Evolutionary conservation across 1,140 invertebrate species (phyloP).

Genomic region (Chironomus striatipennis): DNA sequence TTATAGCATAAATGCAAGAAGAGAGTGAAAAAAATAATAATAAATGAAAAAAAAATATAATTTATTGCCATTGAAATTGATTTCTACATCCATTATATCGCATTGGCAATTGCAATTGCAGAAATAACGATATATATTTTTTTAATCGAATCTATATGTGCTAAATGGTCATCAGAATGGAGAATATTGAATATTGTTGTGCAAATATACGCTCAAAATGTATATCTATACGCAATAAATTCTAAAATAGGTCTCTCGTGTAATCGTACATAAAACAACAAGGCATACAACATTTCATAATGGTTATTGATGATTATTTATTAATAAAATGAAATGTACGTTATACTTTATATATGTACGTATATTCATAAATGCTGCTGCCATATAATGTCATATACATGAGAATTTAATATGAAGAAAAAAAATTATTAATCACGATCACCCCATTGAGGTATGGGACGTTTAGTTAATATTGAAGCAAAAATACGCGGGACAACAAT

Average conservation of each 20-base stretch:
- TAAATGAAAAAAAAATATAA: neutral
- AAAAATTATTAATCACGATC: too few species aligned
- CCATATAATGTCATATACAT: neutral
- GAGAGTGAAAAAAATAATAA: too few species aligned
- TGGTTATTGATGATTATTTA: constrained; percentile 9
- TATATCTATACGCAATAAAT: neutral
- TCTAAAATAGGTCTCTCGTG: constrained; percentile 6
- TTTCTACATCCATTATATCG: neutral
- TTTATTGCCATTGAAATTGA: constrained; percentile 9
- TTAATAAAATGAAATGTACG: neutral
- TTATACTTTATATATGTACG: neutral
- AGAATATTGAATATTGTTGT: neutral
- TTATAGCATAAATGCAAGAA: too few species aligned
- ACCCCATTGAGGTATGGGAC: neutral
- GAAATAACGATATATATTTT: too few species aligned
- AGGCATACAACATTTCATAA: neutral
- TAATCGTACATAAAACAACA: constrained; percentile 2
- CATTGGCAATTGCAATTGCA: neutral
- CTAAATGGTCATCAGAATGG: constrained; percentile 7
- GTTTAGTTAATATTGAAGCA: neutral
- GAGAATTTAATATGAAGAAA: neutral
- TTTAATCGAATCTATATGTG: neutral
- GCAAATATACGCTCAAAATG: neutral
- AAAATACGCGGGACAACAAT: neutral
- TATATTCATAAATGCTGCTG: neutral